phyloP scores from a whole-genome alignment of 53 echinoderm and acorn worm genomes.

The Antedon mediterranea region DNA sequence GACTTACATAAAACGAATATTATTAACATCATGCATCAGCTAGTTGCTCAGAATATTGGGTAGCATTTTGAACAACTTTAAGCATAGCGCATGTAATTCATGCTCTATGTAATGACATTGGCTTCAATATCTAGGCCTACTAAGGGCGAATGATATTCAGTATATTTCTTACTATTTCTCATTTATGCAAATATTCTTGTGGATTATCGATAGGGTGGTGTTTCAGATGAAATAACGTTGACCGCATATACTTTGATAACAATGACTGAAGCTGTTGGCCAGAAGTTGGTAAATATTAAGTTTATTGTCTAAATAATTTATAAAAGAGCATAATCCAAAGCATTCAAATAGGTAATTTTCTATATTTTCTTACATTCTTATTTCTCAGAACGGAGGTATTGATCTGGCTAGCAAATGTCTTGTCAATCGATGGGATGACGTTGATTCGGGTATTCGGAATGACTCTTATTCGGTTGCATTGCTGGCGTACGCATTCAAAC shows the following conservation, averaged over 20 bases:
- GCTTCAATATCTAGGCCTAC: no score
- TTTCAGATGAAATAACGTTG: constrained; percentile 46
- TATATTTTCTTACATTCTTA: background rate
- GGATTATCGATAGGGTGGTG: constrained; percentile 51
- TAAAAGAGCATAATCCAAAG: no score
- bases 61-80: no score
- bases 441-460: background rate
- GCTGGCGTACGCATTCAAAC: background rate
- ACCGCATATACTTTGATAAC: constrained; percentile 61
- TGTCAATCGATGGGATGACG: background rate
- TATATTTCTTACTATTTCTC: no score
- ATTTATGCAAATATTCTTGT: no score
- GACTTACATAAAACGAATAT: no score
- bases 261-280: constrained; percentile 41
- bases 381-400: background rate
- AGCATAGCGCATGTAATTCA: no score
- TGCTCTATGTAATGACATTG: no score
- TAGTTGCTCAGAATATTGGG: no score
- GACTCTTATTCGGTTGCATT: background rate
- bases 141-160: no score
- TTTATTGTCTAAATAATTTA: background rate
- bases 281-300: constrained; percentile 23
- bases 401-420: background rate
- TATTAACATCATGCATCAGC: no score
- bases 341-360: no score